A percentile compares a stretch with the other conserved stretches of the same genome.
Conservation (phyloP, 2,888 invertebrate genomes). For the Cerceris rybyensis region DNA sequence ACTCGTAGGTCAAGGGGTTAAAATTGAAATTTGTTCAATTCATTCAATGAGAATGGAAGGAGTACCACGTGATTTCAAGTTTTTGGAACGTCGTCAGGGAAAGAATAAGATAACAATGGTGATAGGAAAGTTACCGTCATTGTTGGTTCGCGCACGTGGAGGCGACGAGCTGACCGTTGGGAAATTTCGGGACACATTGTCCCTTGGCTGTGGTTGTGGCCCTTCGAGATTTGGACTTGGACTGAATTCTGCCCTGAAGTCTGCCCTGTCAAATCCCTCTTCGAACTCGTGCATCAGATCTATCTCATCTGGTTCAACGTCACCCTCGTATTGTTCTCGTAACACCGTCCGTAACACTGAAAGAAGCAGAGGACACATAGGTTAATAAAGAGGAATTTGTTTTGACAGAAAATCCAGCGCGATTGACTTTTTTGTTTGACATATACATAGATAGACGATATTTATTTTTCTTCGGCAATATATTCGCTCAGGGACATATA, state of each 20-base stretch:
- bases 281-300: constrained; percentile 79
- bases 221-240: constrained; percentile 81
- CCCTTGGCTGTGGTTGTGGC: constrained; percentile 77
- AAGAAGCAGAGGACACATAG: constrained; percentile 14
- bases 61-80: too few relatives aligned
- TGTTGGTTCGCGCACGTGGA: constrained; percentile 78
- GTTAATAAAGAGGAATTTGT: too few relatives aligned
- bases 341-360: constrained; percentile 92
- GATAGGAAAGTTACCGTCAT: constrained; percentile 74
- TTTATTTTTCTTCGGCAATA: too few relatives aligned
- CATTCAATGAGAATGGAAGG: too few relatives aligned
- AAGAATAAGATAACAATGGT: not conserved
- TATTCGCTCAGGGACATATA: too few relatives aligned
- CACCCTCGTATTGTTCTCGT: constrained; percentile 91
- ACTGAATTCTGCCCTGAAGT: constrained; percentile 81
- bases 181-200: constrained; percentile 74
- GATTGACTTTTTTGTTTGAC: not conserved
- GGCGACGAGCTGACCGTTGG: constrained; percentile 78
- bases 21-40: too few relatives aligned
- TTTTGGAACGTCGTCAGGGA: not conserved
- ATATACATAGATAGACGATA: too few relatives aligned
- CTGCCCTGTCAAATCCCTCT: constrained; percentile 82
- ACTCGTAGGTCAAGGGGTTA: too few relatives aligned
- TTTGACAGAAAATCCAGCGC: too few relatives aligned
- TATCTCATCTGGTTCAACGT: constrained; percentile 90